phyloP scores from a whole-genome alignment of 2,888 invertebrate species.

The Baronia brevicornis region DNA sequence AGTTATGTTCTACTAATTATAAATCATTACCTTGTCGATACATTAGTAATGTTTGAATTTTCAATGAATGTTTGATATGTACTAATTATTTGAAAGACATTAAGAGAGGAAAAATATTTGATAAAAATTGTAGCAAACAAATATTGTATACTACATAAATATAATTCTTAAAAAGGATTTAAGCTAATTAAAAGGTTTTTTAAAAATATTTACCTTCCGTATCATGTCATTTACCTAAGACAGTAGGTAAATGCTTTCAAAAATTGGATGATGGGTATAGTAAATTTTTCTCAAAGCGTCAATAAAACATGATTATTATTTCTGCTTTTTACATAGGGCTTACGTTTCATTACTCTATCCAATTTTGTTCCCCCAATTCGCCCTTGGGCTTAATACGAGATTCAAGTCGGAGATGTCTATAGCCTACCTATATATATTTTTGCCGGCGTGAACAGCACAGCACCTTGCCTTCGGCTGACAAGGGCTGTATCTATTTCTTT shows the following conservation, averaged over 20 bases:
- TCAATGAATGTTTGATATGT: too few relatives aligned
- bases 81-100: too few relatives aligned
- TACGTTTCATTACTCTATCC: slow-evolving; percentile 43
- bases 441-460: slow-evolving; percentile 34
- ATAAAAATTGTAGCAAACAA: too few relatives aligned
- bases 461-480: slow-evolving; percentile 29
- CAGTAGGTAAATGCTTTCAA: not conserved
- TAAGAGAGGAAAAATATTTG: too few relatives aligned
- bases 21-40: too few relatives aligned
- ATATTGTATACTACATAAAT: too few relatives aligned
- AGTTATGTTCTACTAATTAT: too few relatives aligned
- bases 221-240: slow-evolving; percentile 1
- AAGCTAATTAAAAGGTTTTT: too few relatives aligned
- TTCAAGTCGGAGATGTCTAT: slow-evolving; percentile 25
- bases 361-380: slow-evolving; percentile 37
- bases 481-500: slow-evolving; percentile 25
- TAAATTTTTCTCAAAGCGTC: slow-evolving; percentile 29
- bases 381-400: slow-evolving; percentile 43
- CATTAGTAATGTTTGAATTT: too few relatives aligned
- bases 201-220: not conserved
- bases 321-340: slow-evolving; percentile 26
- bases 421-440: slow-evolving; percentile 25
- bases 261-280: slow-evolving; percentile 15
- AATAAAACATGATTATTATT: slow-evolving; percentile 42
- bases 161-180: too few relatives aligned